These are phyloP conservation scores for Scopus umbretta DNA, from an alignment of 2,113 vertebrate genomes.

Conservation along the genomic window DNA sequence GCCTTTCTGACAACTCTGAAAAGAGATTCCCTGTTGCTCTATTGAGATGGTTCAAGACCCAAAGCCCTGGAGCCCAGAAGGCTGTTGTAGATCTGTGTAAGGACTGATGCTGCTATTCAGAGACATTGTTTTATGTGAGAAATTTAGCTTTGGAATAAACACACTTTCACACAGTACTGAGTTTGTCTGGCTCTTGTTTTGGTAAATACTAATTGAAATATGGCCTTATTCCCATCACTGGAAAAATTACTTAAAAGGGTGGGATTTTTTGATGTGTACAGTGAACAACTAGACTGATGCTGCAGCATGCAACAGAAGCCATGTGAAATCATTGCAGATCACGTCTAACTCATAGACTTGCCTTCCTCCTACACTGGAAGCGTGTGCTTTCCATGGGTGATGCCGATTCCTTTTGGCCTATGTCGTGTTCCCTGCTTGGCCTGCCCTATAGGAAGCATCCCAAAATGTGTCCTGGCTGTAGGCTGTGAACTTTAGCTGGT, in stretches of 20 bases:
- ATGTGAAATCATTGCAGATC: neutral
- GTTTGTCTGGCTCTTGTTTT: constrained; percentile 4
- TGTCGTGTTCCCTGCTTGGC: neutral
- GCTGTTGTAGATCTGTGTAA: neutral
- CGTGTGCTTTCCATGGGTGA: neutral
- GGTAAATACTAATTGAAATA: neutral
- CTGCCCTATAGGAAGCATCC: neutral
- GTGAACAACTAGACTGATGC: neutral
- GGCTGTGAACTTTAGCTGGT: neutral
- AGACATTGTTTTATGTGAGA: neutral
- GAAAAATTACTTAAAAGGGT: neutral
- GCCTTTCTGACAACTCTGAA: neutral
- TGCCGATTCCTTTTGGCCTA: neutral
- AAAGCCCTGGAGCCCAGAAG: neutral
- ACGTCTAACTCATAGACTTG: fast-evolving
- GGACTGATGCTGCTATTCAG: neutral
- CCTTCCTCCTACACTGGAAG: neutral
- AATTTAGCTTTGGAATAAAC: constrained; percentile 45
- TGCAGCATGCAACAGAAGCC: neutral
- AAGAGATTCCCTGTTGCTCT: neutral
- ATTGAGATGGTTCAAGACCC: neutral
- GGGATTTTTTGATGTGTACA: neutral
- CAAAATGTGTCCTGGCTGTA: neutral
- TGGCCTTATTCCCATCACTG: neutral
- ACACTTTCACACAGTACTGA: neutral